These are phyloP conservation scores for Choristoneura rosaceana DNA, from an alignment of 2,888 invertebrate species.

Conservation along the genomic window DNA sequence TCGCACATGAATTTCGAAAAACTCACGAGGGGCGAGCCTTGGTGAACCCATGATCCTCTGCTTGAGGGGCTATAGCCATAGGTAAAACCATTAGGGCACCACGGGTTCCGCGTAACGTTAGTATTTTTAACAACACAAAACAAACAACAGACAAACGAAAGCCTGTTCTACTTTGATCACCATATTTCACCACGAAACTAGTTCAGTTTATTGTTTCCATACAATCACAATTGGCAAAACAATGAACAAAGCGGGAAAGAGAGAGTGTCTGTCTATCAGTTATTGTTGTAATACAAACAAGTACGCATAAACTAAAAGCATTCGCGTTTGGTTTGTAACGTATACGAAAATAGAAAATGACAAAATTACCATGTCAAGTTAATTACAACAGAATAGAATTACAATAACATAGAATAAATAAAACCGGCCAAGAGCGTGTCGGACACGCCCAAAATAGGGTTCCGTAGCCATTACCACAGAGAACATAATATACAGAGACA, in stretches of 20 bases:
- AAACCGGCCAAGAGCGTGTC: too few species aligned
- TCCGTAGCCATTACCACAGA: too few species aligned
- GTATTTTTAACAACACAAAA: background rate
- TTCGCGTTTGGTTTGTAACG: background rate
- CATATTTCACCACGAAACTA: conserved; percentile 3
- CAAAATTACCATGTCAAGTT: too few species aligned
- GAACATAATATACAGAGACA: too few species aligned
- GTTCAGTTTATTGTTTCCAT: conserved; percentile 3
- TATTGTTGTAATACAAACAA: conserved; percentile 4
- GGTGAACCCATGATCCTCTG: too few species aligned
- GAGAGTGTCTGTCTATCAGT: conserved; percentile 11
- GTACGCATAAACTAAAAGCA: background rate
- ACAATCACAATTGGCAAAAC: conserved; percentile 19
- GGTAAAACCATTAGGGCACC: too few species aligned
- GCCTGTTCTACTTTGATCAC: conserved; percentile 3
- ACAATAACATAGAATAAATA: too few species aligned
- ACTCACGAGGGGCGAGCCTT: too few species aligned
- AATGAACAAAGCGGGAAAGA: conserved; percentile 24
- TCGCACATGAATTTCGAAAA: too few species aligned
- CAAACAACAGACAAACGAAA: conserved; percentile 6
- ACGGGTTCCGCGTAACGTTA: background rate
- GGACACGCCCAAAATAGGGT: too few species aligned
- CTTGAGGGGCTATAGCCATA: too few species aligned
- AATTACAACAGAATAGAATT: too few species aligned
- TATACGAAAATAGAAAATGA: background rate